Evolutionary conservation across 1,140 invertebrate genomes (phyloP).

Genomic region (Helicoverpa armigera): DNA sequence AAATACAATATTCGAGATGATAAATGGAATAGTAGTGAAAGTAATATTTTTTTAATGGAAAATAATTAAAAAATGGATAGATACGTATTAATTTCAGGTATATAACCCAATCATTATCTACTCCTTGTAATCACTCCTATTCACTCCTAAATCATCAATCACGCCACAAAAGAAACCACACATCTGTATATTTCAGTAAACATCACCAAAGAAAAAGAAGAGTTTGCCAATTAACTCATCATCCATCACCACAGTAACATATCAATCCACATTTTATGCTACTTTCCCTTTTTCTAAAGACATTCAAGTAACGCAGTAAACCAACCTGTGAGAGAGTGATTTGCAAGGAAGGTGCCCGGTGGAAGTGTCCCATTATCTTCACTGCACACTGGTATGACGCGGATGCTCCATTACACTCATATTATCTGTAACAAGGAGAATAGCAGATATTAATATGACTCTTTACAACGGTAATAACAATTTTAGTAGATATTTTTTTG

Average conservation of each 20-base stretch:
- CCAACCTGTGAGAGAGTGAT: slow-evolving; percentile 64
- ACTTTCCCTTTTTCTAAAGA: not conserved
- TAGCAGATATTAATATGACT: not conserved
- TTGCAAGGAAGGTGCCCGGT: slow-evolving; percentile 74
- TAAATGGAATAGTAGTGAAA: too few relatives aligned
- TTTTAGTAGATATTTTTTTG: too few relatives aligned
- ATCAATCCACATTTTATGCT: not conserved
- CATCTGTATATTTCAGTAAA: too few relatives aligned
- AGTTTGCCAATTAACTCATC: too few relatives aligned
- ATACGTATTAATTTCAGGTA: too few relatives aligned
- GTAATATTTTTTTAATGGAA: too few relatives aligned
- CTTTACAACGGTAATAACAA: not conserved
- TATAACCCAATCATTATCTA: too few relatives aligned
- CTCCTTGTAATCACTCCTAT: too few relatives aligned
- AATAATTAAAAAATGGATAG: too few relatives aligned
- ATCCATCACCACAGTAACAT: not conserved
- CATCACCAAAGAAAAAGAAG: too few relatives aligned
- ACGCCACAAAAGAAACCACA: too few relatives aligned
- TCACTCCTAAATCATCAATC: too few relatives aligned
- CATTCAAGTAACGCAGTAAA: not conserved
- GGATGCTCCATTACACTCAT: slow-evolving; percentile 49
- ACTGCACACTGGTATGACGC: slow-evolving; percentile 50
- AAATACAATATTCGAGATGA: not conserved
- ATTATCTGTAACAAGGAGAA: slow-evolving; percentile 60
- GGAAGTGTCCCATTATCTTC: slow-evolving; percentile 76